Evolutionary conservation across 2,113 vertebrate genomes (phyloP).

Genomic region (Corythornis madagascariensis): DNA sequence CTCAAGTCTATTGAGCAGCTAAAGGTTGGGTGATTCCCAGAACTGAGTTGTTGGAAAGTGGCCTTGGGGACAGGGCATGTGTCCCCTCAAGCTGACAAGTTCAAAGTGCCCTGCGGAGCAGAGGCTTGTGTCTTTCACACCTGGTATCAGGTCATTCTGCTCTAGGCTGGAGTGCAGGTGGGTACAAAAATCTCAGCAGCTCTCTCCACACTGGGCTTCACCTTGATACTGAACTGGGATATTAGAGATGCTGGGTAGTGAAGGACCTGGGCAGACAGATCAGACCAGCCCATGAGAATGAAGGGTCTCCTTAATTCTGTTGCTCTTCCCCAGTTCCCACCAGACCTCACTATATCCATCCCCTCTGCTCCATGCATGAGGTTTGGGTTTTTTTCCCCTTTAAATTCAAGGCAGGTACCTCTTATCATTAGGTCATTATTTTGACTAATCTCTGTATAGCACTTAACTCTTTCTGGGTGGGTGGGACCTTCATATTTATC

Average conservation of each 20-base stretch:
- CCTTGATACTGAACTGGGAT: background rate
- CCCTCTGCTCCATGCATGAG: background rate
- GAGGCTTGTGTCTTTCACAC: background rate
- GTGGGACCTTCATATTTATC: background rate
- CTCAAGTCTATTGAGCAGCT: background rate
- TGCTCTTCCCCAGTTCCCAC: background rate
- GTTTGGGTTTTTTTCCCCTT: background rate
- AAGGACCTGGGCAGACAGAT: background rate
- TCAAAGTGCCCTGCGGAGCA: background rate
- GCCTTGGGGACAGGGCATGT: background rate
- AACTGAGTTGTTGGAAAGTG: background rate
- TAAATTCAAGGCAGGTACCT: background rate
- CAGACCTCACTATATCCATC: rapidly evolving
- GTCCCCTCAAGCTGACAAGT: background rate
- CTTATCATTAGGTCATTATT: background rate
- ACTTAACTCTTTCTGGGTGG: background rate
- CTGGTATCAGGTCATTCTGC: background rate
- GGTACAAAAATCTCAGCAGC: background rate
- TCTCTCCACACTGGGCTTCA: background rate
- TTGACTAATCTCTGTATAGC: background rate
- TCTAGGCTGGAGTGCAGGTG: background rate
- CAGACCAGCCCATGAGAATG: rapidly evolving
- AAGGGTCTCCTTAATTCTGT: background rate
- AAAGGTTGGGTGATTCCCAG: background rate
- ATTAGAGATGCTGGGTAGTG: background rate